Base-by-base conservation (phyloP, 2,888 invertebrate genomes). In the Caenorhabditis panamensis region DNA sequence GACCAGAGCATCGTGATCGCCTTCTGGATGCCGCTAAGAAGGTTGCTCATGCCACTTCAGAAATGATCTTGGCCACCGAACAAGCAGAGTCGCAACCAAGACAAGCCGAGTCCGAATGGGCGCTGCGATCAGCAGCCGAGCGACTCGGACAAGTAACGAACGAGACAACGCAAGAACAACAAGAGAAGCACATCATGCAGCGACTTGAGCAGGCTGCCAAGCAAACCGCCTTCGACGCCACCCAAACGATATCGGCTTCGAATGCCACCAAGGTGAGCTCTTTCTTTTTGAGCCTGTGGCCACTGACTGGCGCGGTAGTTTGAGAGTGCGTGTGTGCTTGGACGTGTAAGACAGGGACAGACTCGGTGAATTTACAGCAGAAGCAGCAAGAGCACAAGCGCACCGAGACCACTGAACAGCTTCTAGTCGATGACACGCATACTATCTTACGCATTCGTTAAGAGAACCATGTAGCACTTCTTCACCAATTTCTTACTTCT, bases 1-100 rank as follows among this genome's bases (percentile, higher is more conserved):
- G 95, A 91, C 94, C 95, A 0, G 96, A 96, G 68, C 93, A 95
- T n/a, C 96, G 97, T 89, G 94, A 95, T 83, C 94, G 95, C 73
- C 92, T 99, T 64, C 92, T 99, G 56, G 96, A 96, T 0, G 99
- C 99, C 0, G 99, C 99, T 18, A 97, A 97, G 91, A 94, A 95
- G 47, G 91, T 94, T 16, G 98, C 98, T 0, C 97, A 98, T 92
- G 98, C 98, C 0, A 99, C 99, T 0, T 95, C 97, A 0, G 94
- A 95, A 86, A 95, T 99, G 95, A 97, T 98, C 26, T 97, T 98
- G 9, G 89, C 90, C 11, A 89, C 91, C 18, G 67, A 84, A 79
- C 84, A 87, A 37, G 83, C 83, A 16, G 87, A 87, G 41, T 79
- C 79, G 1, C 82, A 85, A 8, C 87, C 87, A n/a, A 56, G 86